A percentile compares a stretch with the other conserved stretches of the same genome.
Conservation (phyloP, 2,113 vertebrate species). For the Lontra canadensis region DNA sequence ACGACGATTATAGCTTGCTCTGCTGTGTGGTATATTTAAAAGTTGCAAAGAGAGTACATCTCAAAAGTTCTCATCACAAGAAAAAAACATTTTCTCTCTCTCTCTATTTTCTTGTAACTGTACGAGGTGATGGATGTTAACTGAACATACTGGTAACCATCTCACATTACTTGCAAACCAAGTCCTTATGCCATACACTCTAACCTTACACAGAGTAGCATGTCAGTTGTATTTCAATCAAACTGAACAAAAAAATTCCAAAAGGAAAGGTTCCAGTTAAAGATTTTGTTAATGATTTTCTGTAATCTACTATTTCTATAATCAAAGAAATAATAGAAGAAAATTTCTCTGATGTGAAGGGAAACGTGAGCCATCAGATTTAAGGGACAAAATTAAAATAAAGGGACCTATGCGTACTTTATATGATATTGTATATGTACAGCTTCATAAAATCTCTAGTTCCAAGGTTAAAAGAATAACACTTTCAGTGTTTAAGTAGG, state of each 20-base stretch:
- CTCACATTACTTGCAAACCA: background rate
- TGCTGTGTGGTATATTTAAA: background rate
- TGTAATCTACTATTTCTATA: background rate
- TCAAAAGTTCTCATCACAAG: background rate
- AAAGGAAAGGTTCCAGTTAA: background rate
- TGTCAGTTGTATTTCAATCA: background rate
- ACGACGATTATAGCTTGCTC: background rate
- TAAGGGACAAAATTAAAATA: background rate
- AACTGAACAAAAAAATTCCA: background rate
- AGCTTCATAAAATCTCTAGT: background rate
- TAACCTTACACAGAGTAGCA: background rate
- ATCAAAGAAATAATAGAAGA: constrained; percentile 1
- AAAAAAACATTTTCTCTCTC: background rate
- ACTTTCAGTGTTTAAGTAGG: background rate
- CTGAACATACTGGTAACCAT: background rate
- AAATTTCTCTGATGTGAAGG: background rate
- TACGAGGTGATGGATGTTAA: background rate
- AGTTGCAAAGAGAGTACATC: background rate
- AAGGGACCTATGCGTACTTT: background rate
- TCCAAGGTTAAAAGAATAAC: background rate
- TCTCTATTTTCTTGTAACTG: background rate
- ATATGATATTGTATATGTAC: background rate
- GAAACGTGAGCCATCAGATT: background rate
- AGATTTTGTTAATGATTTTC: background rate
- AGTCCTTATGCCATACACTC: background rate